Base-by-base conservation (phyloP, 2,797 vertebrate species). In the Aselliscus stoliczkanus region DNA sequence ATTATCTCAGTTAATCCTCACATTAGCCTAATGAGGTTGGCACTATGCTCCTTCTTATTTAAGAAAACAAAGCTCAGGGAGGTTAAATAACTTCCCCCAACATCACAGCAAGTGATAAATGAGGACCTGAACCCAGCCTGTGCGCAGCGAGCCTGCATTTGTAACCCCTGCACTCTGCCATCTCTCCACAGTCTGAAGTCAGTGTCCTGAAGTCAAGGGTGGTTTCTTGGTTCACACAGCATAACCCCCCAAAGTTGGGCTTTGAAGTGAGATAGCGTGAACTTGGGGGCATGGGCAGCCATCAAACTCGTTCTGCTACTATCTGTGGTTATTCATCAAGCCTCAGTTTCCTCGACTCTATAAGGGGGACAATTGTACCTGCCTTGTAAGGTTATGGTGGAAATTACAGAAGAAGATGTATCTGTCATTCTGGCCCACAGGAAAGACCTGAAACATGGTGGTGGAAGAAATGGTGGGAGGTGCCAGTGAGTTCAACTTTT, bases 341-440 rank as follows among this genome's bases (percentile, higher is more conserved):
- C 52, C 82, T 77, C 34, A 1, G 8, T 54, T 67, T 90, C 44
- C n/a, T 81, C 15, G 9, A 58, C 75, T 90, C 56, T 90, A 1
- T 34, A 76, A 39, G 18, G 52, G 34, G 60, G 17, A 92, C 21
- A 67, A 15, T 77, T 75, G 44, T 0, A 62, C 17, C 21, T 62
- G 54, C 50, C 31, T 34, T 58, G 13, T 21, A 34, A 34, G 17
- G 31, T 67, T 52, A 23, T 37, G 70, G 47, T 31, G 2, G n/a
- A 72, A 60, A 21, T 77, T 31, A 47, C 6, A 58, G 5, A n/a
- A 80, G 10, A 62, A 29, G 23, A 29, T 34, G 54, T 69, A 27
- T 2, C 18, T 58, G 0, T 47, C 13, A 15, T 20, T 50, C 47
- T 10, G 47, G 64, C 1, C 12, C 13, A n/a, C 0, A n/a, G 79